phyloP scores from a whole-genome alignment of 2,797 vertebrate genomes.

The Takifugu rubripes region DNA sequence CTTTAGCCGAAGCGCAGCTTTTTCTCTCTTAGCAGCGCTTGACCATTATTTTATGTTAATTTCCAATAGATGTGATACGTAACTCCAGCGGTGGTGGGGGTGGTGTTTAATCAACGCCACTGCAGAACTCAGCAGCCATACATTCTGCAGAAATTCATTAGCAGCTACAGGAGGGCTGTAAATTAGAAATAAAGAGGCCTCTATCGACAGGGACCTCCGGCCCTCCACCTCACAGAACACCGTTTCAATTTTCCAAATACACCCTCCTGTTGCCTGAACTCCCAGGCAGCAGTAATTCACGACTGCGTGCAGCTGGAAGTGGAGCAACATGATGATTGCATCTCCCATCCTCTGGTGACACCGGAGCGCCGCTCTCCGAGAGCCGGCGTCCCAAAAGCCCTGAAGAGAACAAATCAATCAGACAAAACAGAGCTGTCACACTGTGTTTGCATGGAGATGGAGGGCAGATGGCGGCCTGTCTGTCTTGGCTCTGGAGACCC shows the following conservation, averaged over 20 bases:
- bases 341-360: conserved; percentile 48
- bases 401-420: conserved; percentile 43
- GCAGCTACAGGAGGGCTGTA: conserved; percentile 47
- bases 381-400: conserved; percentile 47
- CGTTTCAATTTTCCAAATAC: conserved; percentile 52
- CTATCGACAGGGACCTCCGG: conserved; percentile 30
- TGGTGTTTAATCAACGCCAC: background rate
- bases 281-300: conserved; percentile 41
- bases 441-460: conserved; percentile 17
- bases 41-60: background rate
- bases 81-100: conserved; percentile 16
- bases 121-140: conserved; percentile 37
- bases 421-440: conserved; percentile 61
- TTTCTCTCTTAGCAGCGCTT: background rate
- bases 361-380: conserved; percentile 42
- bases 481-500: background rate
- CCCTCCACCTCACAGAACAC: conserved; percentile 22
- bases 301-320: conserved; percentile 13
- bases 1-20: conserved; percentile 46
- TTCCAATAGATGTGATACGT: conserved; percentile 11
- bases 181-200: conserved; percentile 59
- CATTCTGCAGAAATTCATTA: conserved; percentile 42
- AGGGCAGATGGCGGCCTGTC: conserved; percentile 14
- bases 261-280: conserved; percentile 38
- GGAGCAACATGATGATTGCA: conserved; percentile 48